Base-by-base conservation (phyloP, 2,797 vertebrate genomes). In the Threskiornis aethiopicus region DNA sequence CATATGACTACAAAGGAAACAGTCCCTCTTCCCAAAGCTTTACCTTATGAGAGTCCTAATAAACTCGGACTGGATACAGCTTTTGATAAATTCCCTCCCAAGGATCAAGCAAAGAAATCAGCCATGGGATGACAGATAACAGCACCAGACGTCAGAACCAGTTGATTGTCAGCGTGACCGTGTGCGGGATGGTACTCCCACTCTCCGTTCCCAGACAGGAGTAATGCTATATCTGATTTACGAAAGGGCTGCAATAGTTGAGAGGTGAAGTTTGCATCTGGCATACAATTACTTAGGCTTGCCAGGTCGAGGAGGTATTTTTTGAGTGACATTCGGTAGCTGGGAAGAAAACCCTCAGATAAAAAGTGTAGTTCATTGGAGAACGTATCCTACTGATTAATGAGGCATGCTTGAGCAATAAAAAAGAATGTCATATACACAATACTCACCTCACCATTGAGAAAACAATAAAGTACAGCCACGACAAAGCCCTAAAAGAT, bases 381-480 rank as follows among this genome's bases (percentile, higher is more conserved):
- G 52, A 61, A 58, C 0, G 0, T 62, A 84, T 49, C 46, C 35
- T 71, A 42, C 54, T 81, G 76, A 84, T 86, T 86, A 73, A 90
- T 33, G 49, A 87, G 20, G 69, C 87, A 84, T 81, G 47, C 89
- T 85, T 78, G 82, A 89, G 61, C 72, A 75, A 69, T 87, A 88
- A 75, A 85, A 78, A 61, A 83, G 9, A 69, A 47, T 33, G 61
- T 91, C 84, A 51, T 70, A 59, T 47, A 70, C 8, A 44, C 33
- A 79, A 84, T 90, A 97, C 98, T 98, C 93, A 99, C 98, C 99
- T 99, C 99, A 49, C 99, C 98, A 2, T 99, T 99, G 95, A 99
- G 98, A 97, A 99, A 99, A 97, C 99, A 99, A 97, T 99, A 99
- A 83, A 99, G 98, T 66, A 99, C 87, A 16, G 99, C 99, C 31